Evolutionary conservation across 2,113 vertebrate genomes (phyloP).

Genomic region (Perognathus longimembris): DNA sequence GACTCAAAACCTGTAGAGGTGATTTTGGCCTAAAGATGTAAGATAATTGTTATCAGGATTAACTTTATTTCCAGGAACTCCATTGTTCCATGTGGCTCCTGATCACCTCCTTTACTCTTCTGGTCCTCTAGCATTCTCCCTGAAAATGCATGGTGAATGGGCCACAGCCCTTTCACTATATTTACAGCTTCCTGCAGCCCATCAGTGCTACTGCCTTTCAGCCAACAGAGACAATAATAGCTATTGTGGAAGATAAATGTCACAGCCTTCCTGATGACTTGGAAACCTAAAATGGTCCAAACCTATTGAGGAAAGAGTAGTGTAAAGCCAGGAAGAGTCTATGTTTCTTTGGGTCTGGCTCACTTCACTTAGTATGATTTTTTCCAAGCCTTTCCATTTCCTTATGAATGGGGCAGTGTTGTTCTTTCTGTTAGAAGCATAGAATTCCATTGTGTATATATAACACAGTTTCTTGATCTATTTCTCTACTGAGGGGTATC

Average conservation of each 20-base stretch:
- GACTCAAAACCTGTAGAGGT: neutral
- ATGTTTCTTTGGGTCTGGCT: too few species aligned
- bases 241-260: neutral
- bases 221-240: neutral
- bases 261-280: neutral
- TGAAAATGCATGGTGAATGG: neutral
- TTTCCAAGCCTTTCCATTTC: too few species aligned
- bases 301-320: neutral
- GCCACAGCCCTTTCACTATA: neutral
- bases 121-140: neutral
- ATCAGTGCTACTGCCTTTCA: neutral
- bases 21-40: neutral
- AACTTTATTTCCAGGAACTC: neutral
- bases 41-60: neutral
- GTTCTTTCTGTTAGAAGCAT: too few species aligned
- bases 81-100: accelerated
- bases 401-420: too few species aligned
- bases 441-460: too few species aligned
- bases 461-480: too few species aligned
- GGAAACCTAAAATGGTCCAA: neutral
- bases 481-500: too few species aligned
- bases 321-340: neutral
- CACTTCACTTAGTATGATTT: too few species aligned
- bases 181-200: neutral
- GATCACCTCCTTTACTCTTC: accelerated